Evolutionary conservation across 2,113 vertebrate genomes (phyloP), one percentile per base, ranked within the genome.

Genomic region (Rhinolophus sinicus): DNA sequence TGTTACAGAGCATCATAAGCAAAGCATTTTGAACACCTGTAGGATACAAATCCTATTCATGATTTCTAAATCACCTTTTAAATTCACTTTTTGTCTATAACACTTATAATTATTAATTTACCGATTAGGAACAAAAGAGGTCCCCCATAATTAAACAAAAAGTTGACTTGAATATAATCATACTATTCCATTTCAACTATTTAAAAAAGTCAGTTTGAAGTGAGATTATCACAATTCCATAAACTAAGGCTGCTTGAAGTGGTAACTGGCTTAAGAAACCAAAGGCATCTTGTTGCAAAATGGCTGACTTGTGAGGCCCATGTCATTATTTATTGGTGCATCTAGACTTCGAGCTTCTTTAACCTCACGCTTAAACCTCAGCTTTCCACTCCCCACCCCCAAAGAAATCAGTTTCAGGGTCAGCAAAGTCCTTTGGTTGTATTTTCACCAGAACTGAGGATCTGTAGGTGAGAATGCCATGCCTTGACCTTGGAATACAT

Each of bases 21-120:
- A 97, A 97, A 86, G 77, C 10, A 92, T 85, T 98, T 94, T 94
- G 83, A 97, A 82, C 56, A 97, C 96, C 88, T 91, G 0, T 90
- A 76, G 89, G 94, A 96, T 38, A 87, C n/a, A 97, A 96, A 52
- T 97, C 85, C 76, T 80, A 58, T 88, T 87, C 96, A 38, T 16
- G 38, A 82, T 62, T 44, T 64, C 58, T 64, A 82, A 62, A 64
- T 30, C 26, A 44, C 54, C 62, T 64, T 64, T 64, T n/a, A 33
- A 96, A 97, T 44, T 96, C 93, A 96, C 18, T 19, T 82, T 78
- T 93, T 96, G 64, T 54, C 91, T 94, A 73, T 88, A 72, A 86
- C 56, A 67, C 12, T 93, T 96, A 28, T n/a, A 95, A 96, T 98
- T 98, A 97, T 96, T 97, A 97, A 91, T 50, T 96, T 80, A 56